These are phyloP conservation scores for Drosophila eugracilis DNA, from an alignment of 1,140 invertebrate species.

Conservation along the genomic window DNA sequence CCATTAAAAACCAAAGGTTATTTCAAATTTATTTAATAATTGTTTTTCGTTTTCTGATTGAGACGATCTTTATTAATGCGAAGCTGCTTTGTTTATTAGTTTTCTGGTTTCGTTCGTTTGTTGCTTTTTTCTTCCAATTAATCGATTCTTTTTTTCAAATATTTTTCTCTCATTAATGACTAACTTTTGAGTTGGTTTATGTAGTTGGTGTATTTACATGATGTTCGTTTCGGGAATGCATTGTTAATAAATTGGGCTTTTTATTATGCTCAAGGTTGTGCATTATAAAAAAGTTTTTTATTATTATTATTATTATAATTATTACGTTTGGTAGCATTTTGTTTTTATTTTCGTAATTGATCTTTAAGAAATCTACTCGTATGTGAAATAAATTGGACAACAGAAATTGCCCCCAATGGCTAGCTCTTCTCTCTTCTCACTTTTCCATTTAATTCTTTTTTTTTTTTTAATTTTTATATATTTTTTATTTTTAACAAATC, in stretches of 20 bases:
- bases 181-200: slow-evolving; percentile 39
- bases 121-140: slow-evolving; percentile 37
- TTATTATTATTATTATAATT: slow-evolving; percentile 32
- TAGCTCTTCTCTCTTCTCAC: too few species aligned
- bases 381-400: slow-evolving; percentile 60
- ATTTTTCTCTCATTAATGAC: slow-evolving; percentile 43
- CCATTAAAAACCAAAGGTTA: slow-evolving; percentile 22
- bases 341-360: slow-evolving; percentile 52
- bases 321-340: slow-evolving; percentile 53
- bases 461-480: slow-evolving; percentile 16
- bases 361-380: slow-evolving; percentile 62
- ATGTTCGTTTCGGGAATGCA: slow-evolving; percentile 51
- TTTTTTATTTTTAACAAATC: slow-evolving; percentile 44
- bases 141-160: slow-evolving; percentile 30
- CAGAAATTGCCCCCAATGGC: slow-evolving; percentile 44
- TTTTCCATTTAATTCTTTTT: slow-evolving; percentile 20
- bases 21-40: slow-evolving; percentile 47
- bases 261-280: slow-evolving; percentile 49
- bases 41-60: slow-evolving; percentile 54
- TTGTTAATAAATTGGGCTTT: slow-evolving; percentile 53
- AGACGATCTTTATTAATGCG: slow-evolving; percentile 81
- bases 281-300: slow-evolving; percentile 51
- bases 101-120: slow-evolving; percentile 52
- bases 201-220: slow-evolving; percentile 69
- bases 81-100: slow-evolving; percentile 67